Conservation (phyloP, 1,140 invertebrate species). For the Heliothis subflexa region DNA sequence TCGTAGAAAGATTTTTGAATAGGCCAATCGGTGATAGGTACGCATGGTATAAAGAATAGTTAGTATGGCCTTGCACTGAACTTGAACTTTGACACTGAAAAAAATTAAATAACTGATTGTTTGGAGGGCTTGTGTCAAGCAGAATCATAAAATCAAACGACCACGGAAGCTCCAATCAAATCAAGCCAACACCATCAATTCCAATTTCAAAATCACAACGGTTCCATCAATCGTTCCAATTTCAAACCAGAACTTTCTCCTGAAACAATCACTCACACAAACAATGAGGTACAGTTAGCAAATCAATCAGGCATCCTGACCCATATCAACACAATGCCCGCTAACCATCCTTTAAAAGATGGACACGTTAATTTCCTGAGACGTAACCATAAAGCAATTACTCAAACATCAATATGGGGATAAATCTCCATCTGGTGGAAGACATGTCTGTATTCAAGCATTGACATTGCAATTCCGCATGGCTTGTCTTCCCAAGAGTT, state of each 20-base stretch:
- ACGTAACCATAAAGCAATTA: constrained; percentile 31
- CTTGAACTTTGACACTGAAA: too few species aligned
- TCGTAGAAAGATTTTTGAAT: too few species aligned
- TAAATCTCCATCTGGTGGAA: constrained; percentile 35
- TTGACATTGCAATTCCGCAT: constrained; percentile 38
- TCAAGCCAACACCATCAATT: too few species aligned
- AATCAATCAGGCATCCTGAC: constrained; percentile 14
- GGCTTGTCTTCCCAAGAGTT: constrained; percentile 43
- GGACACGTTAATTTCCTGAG: constrained; percentile 36
- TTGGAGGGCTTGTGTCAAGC: too few species aligned
- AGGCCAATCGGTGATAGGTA: too few species aligned
- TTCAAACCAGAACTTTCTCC: constrained; percentile 1
- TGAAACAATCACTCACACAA: constrained; percentile 9
- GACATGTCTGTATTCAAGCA: constrained; percentile 38
- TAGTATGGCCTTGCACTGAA: too few species aligned
- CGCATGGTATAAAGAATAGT: too few species aligned
- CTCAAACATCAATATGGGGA: constrained; percentile 33
- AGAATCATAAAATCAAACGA: too few species aligned
- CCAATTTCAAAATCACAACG: too few species aligned
- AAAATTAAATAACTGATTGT: too few species aligned
- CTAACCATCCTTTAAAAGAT: constrained; percentile 39
- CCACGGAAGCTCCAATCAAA: too few species aligned
- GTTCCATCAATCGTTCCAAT: not conserved
- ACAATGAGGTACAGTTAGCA: not conserved
- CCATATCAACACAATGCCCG: constrained; percentile 23